Percentiles rank a stretch among this genome's conserved stretches.
phyloP scores from a whole-genome alignment of 2,888 invertebrate genomes.

The Megamerina dolium region DNA sequence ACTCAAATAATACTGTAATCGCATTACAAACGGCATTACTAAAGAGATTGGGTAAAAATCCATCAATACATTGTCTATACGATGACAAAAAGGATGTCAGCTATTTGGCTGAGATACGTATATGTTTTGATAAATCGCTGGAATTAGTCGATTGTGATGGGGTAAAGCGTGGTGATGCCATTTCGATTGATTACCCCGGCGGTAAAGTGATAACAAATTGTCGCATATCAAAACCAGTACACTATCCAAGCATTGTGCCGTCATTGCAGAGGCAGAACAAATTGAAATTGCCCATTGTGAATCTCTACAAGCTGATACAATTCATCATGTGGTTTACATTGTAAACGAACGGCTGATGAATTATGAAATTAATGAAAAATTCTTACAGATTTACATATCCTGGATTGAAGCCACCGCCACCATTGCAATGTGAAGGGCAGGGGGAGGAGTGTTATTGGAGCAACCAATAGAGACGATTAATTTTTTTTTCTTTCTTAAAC shows the following conservation, averaged over 20 bases:
- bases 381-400: no score
- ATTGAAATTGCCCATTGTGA: conserved; percentile 50
- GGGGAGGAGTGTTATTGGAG: no score
- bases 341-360: no score
- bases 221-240: conserved; percentile 51
- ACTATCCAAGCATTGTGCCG: conserved; percentile 55
- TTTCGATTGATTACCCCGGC: conserved; percentile 35
- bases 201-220: conserved; percentile 58
- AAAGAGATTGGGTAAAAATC: conserved; percentile 54
- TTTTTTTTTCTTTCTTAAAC: no score
- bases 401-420: no score
- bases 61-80: conserved; percentile 59
- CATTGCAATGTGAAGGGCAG: no score
- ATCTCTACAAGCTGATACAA: conserved; percentile 54
- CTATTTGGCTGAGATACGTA: conserved; percentile 64
- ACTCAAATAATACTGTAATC: conserved; percentile 50
- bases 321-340: conserved; percentile 61
- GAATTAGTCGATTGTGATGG: conserved; percentile 62
- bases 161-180: conserved; percentile 40
- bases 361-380: background rate
- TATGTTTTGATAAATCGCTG: conserved; percentile 67
- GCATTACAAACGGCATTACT: conserved; percentile 54
- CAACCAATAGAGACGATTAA: no score
- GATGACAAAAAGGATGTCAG: conserved; percentile 55
- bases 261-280: conserved; percentile 27